phyloP scores from a whole-genome alignment of 2,888 invertebrate species.

The Tiliacea aurago region DNA sequence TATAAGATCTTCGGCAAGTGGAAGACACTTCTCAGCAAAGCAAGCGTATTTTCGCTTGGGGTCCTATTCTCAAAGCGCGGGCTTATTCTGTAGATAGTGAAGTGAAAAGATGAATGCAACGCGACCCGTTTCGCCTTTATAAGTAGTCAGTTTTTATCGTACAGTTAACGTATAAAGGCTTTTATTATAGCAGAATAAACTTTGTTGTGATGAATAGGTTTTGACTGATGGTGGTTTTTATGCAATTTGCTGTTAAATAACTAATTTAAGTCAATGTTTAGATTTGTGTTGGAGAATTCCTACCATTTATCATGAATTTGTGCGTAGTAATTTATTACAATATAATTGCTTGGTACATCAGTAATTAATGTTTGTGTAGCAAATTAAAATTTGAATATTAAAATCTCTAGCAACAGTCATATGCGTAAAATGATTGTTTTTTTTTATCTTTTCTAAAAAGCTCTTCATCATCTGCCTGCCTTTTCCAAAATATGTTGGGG shows the following conservation, averaged over 20 bases:
- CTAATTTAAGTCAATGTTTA: background rate
- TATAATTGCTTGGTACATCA: background rate
- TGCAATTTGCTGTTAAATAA: conserved; percentile 12
- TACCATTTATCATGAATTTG: conserved; percentile 8
- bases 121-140: conserved; percentile 76
- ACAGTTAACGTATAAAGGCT: conserved; percentile 15
- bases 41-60: conserved; percentile 74
- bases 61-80: conserved; percentile 78
- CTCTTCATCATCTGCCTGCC: too few relatives aligned
- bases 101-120: conserved; percentile 79
- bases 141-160: conserved; percentile 70
- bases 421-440: background rate
- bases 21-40: conserved; percentile 71
- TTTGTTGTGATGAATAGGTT: conserved; percentile 8
- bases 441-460: background rate
- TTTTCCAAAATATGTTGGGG: too few relatives aligned
- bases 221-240: background rate
- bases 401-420: background rate
- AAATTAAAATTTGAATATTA: background rate
- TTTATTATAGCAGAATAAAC: background rate
- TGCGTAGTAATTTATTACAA: conserved; percentile 12
- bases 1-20: conserved; percentile 71
- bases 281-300: background rate
- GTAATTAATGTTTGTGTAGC: background rate
- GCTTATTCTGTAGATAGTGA: conserved; percentile 76